These are phyloP conservation scores for Plebejus argus DNA, from an alignment of 2,888 invertebrate genomes.

Conservation along the genomic window DNA sequence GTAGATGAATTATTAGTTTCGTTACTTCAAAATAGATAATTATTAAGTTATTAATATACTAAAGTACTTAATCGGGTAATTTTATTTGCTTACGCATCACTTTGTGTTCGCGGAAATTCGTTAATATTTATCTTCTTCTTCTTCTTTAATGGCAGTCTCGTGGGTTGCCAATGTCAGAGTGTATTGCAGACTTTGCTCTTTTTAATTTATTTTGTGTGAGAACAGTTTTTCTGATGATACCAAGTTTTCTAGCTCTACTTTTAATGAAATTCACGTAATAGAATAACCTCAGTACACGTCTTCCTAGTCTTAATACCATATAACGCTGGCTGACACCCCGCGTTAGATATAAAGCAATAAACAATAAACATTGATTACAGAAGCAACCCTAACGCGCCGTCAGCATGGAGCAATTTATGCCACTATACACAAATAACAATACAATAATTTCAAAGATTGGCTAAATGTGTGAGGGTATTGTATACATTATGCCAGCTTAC, in stretches of 20 bases:
- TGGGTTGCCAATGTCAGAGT: too few relatives aligned
- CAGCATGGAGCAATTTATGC: constrained; percentile 20
- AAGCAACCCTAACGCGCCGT: constrained; percentile 17
- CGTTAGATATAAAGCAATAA: constrained; percentile 1
- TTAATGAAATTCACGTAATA: background rate
- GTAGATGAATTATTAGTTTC: background rate
- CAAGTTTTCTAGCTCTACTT: background rate
- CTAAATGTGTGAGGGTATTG: constrained; percentile 29
- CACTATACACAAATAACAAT: constrained; percentile 31
- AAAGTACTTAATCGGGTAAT: background rate
- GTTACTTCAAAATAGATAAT: background rate
- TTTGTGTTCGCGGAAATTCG: background rate
- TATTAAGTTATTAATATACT: background rate
- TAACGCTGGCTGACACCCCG: background rate
- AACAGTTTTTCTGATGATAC: background rate
- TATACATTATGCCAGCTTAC: constrained; percentile 18
- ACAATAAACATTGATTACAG: constrained; percentile 19
- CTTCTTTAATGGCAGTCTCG: too few relatives aligned
- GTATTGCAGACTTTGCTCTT: too few relatives aligned
- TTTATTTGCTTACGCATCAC: background rate
- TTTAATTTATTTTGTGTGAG: too few relatives aligned
- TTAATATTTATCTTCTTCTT: background rate
- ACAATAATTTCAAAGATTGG: constrained; percentile 32
- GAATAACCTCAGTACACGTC: background rate
- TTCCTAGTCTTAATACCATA: background rate